Evolutionary conservation across 2,888 invertebrate species (phyloP).

Genomic region (Epistrophe eligans): DNA sequence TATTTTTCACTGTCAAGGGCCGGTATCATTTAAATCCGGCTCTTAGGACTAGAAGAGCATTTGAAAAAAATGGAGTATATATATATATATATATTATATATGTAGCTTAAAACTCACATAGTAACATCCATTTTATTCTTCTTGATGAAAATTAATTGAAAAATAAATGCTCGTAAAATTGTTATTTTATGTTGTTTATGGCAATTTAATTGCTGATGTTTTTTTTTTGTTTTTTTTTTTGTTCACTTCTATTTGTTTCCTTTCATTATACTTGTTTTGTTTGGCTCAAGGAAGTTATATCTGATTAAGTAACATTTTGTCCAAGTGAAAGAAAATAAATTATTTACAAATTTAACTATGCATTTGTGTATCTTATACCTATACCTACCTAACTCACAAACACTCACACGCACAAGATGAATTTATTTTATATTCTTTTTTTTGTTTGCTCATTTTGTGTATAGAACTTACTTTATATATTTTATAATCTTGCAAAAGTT

Average conservation of each 20-base stretch:
- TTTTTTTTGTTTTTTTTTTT: slow-evolving; percentile 2
- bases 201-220: slow-evolving; percentile 71
- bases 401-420: slow-evolving; percentile 11
- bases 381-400: neutral
- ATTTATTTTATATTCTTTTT: slow-evolving; percentile 31
- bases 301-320: slow-evolving; percentile 69
- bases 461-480: slow-evolving; percentile 40
- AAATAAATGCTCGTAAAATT: slow-evolving; percentile 74
- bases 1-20: neutral
- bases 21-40: neutral
- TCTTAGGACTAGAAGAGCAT: neutral
- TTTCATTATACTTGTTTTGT: slow-evolving; percentile 50
- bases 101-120: neutral
- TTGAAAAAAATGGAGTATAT: neutral
- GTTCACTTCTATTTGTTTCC: neutral
- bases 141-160: slow-evolving; percentile 65
- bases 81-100: no score
- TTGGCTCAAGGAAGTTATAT: slow-evolving; percentile 45
- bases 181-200: slow-evolving; percentile 72
- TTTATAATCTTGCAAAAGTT: slow-evolving; percentile 57
- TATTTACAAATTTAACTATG: slow-evolving; percentile 47
- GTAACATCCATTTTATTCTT: slow-evolving; percentile 12
- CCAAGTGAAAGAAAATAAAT: slow-evolving; percentile 53
- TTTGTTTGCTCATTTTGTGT: slow-evolving; percentile 12
- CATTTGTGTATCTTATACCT: slow-evolving; percentile 25